Base-by-base conservation (phyloP, 2,797 vertebrate species). In the Alosa sapidissima region DNA sequence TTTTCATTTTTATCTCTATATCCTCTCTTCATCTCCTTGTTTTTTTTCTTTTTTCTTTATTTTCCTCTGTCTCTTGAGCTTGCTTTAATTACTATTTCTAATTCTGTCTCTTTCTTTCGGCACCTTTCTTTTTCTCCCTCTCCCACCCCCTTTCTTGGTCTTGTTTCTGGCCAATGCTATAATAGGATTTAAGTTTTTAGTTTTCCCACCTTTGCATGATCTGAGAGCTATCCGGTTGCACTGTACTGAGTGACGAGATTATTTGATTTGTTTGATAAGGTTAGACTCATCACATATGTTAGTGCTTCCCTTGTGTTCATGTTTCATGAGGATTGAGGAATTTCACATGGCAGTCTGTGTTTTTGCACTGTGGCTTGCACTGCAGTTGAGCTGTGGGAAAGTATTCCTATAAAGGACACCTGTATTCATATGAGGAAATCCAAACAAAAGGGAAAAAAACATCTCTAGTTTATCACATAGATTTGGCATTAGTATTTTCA, bases 261-360 rank as follows among this genome's bases (percentile, higher is more conserved):
- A 75, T 75, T 75, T 75, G 68, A 75, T 75, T 75, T 45, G 33
- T 41, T 36, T 75, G 33, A 75, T 41, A 75, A 75, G 36, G 68
- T 16, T 75, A 14, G 7, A 7, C 68, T 75, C 68, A 2, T 75
- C 68, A 19, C 14, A 21, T 41, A 21, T 75, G 68, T 14, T 75
- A 21, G 9, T 0, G 36, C 36, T 75, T 4, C 16, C 16, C 36
- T 75, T 75, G 16, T 75, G 68, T 41, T 16, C 2, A 33, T 75
- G 68, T 75, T 45, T 75, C 36, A 75, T 19, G 68, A 75, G 36
- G 33, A 75, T 75, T 75, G 36, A 75, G 68, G 5, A 1, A 75
- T 75, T 75, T 75, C 65, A 14, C 9, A 72, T 13, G 11, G 65
- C 10, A 11, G 36, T 72, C 65, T 72, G 60, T 24, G 60, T 9